A percentile compares a stretch with the other conserved stretches of the same genome.
phyloP scores from a whole-genome alignment of 1,140 invertebrate species.

The Planococcus citri region DNA sequence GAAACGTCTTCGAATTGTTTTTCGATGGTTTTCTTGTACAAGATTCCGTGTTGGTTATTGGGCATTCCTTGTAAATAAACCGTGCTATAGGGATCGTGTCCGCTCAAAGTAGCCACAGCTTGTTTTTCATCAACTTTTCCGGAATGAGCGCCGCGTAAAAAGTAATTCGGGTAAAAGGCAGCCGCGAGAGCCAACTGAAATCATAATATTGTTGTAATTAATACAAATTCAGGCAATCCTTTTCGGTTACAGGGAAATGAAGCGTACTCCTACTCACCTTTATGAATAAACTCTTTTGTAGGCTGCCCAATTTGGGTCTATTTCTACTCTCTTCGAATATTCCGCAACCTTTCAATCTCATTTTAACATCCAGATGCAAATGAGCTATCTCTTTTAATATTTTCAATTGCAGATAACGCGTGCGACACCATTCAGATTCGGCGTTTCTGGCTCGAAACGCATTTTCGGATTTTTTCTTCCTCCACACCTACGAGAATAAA shows the following conservation, averaged over 20 bases:
- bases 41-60: constrained; percentile 49
- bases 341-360: constrained; percentile 37
- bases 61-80: constrained; percentile 62
- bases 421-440: constrained; percentile 56
- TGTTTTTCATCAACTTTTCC: constrained; percentile 44
- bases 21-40: constrained; percentile 52
- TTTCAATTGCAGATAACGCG: constrained; percentile 57
- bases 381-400: constrained; percentile 56
- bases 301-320: neutral
- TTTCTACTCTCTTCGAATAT: neutral
- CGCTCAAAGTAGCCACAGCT: constrained; percentile 47
- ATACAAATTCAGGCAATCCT: too few relatives aligned
- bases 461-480: neutral
- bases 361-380: constrained; percentile 52
- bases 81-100: constrained; percentile 59
- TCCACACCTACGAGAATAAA: neutral
- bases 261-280: neutral
- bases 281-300: neutral
- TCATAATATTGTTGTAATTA: neutral
- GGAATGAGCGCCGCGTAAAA: constrained; percentile 40
- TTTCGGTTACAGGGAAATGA: too few relatives aligned
- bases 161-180: constrained; percentile 89
- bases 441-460: constrained; percentile 21
- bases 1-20: constrained; percentile 34
- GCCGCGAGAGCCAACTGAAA: constrained; percentile 55